Conservation (phyloP, 2,888 invertebrate genomes). For the Chrysina gloriosa region DNA sequence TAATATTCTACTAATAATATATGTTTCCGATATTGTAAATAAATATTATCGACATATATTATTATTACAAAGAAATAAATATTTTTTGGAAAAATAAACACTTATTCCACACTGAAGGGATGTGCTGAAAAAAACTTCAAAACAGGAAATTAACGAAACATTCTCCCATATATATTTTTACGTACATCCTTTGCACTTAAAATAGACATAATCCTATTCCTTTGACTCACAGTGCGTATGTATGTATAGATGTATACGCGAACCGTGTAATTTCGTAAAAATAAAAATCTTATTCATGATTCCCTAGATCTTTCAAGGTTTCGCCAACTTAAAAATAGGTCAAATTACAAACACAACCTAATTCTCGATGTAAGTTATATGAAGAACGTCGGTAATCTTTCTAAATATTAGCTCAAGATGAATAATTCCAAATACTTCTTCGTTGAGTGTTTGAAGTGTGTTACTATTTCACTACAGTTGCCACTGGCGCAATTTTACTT, state of each 20-base stretch:
- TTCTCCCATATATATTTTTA: neutral
- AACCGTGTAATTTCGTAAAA: constrained; percentile 5
- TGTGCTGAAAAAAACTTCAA: neutral
- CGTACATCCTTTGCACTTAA: neutral
- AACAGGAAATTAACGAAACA: neutral
- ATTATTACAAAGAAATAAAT: no score
- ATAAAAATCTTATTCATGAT: constrained; percentile 17
- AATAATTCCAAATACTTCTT: no score
- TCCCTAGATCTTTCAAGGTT: constrained; percentile 11
- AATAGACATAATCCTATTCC: neutral
- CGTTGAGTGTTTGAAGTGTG: no score
- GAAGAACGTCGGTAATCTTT: neutral
- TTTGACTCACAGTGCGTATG: neutral
- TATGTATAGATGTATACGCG: neutral
- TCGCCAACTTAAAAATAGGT: constrained; percentile 14
- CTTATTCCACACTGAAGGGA: neutral
- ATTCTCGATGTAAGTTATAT: neutral
- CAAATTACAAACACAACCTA: constrained; percentile 1
- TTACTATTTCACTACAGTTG: no score
- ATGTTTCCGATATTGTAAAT: no score
- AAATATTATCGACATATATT: no score
- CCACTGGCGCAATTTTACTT: no score
- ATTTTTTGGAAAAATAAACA: no score
- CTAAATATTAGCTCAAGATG: neutral
- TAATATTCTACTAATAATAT: no score